Percentiles rank a stretch among this genome's conserved stretches.
Evolutionary conservation across 64 coral and sea anemone genomes (phyloP).

Genomic region (Acropora yongei): DNA sequence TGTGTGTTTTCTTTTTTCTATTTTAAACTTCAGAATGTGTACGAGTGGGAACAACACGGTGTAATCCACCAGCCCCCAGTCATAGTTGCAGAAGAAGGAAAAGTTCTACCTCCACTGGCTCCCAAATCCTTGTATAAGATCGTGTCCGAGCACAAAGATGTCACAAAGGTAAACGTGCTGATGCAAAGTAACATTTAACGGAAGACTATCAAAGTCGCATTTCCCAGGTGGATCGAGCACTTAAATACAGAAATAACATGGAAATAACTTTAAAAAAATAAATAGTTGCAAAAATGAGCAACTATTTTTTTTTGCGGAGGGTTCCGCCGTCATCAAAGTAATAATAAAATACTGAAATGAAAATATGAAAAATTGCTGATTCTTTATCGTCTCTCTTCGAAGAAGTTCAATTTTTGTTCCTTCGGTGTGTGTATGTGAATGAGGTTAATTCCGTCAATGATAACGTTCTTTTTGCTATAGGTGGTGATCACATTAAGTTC

Average conservation of each 20-base stretch:
- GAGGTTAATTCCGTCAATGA: neutral
- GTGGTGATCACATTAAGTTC: constrained; percentile 93
- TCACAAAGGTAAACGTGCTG: constrained; percentile 55
- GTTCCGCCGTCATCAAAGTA: too few relatives aligned
- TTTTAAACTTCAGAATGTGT: constrained; percentile 60
- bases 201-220: neutral
- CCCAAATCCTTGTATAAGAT: constrained; percentile 93
- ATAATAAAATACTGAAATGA: too few relatives aligned
- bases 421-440: neutral
- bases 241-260: too few relatives aligned
- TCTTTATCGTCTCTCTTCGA: too few relatives aligned
- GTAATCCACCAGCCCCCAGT: constrained; percentile 91
- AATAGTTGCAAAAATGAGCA: too few relatives aligned
- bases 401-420: neutral
- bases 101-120: constrained; percentile 83
- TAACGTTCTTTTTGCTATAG: neutral
- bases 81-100: constrained; percentile 96
- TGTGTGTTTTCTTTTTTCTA: neutral
- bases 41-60: constrained; percentile 89
- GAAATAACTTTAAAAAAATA: too few relatives aligned
- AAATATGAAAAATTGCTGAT: too few relatives aligned
- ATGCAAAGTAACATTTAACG: neutral
- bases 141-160: constrained; percentile 99
- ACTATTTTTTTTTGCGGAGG: too few relatives aligned
- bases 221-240: too few relatives aligned